These are phyloP conservation scores for Belonocnema kinseyi DNA, from an alignment of 1,140 invertebrate genomes.

Conservation along the genomic window DNA sequence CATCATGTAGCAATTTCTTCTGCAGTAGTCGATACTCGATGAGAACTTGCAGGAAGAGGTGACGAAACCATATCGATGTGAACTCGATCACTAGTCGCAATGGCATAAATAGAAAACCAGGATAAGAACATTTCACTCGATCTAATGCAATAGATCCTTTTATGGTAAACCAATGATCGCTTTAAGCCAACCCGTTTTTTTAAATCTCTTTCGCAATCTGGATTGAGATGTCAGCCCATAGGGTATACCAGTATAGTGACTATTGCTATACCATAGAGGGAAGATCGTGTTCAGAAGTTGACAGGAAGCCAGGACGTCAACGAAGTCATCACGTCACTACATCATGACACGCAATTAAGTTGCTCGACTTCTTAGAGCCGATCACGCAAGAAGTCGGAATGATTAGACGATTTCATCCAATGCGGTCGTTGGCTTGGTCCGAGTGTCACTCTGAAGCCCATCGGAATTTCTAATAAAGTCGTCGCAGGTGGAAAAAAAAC, in stretches of 20 bases:
- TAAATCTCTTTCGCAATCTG: slow-evolving; percentile 44
- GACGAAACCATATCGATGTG: neutral
- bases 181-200: slow-evolving; percentile 54
- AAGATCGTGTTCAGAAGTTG: slow-evolving; percentile 6
- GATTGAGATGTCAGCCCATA: neutral
- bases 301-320: slow-evolving; percentile 43
- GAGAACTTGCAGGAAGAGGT: neutral
- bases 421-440: slow-evolving; percentile 51
- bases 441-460: slow-evolving; percentile 62
- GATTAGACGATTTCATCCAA: slow-evolving; percentile 62
- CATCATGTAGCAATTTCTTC: neutral
- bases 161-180: slow-evolving; percentile 52
- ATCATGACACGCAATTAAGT: slow-evolving; percentile 35
- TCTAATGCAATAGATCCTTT: slow-evolving; percentile 42
- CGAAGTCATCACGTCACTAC: slow-evolving; percentile 65
- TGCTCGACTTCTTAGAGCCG: slow-evolving; percentile 43
- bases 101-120: slow-evolving; percentile 32
- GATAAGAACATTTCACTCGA: slow-evolving; percentile 37
- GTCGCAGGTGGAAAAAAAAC: slow-evolving; percentile 69
- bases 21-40: neutral
- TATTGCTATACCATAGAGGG: neutral
- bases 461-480: slow-evolving; percentile 75
- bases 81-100: neutral
- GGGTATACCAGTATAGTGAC: neutral
- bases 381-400: slow-evolving; percentile 61